These are phyloP conservation scores for Meteorus cinctellus DNA, from an alignment of 2,888 invertebrate genomes.

Conservation along the genomic window DNA sequence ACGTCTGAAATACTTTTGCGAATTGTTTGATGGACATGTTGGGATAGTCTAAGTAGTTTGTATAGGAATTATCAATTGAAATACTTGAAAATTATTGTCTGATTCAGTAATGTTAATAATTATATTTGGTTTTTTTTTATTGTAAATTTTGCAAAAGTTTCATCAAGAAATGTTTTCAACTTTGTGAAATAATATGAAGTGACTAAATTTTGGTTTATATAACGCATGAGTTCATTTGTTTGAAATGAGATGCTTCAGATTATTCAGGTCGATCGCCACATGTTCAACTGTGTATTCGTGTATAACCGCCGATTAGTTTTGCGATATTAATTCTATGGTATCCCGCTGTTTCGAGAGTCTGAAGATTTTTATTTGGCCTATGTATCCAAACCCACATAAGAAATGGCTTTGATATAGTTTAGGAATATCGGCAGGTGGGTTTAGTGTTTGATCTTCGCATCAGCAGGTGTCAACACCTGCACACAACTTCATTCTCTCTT, in stretches of 20 bases:
- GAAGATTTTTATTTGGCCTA: background rate
- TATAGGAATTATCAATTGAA: too few relatives aligned
- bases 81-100: too few relatives aligned
- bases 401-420: background rate
- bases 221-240: background rate
- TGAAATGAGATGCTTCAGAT: background rate
- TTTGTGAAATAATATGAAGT: too few relatives aligned
- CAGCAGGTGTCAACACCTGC: slow-evolving; percentile 46
- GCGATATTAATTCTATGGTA: background rate
- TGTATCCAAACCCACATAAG: background rate
- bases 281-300: background rate
- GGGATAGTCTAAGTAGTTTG: background rate
- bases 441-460: slow-evolving; percentile 7
- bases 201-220: too few relatives aligned
- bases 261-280: background rate
- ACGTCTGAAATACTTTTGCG: too few relatives aligned
- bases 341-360: slow-evolving; percentile 14
- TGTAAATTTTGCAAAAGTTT: too few relatives aligned
- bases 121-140: too few relatives aligned
- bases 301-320: background rate
- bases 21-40: background rate
- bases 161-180: too few relatives aligned
- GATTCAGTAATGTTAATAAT: too few relatives aligned
- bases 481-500: slow-evolving; percentile 2
- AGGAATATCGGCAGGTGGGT: slow-evolving; percentile 14